A percentile compares a stretch with the other conserved stretches of the same genome.
phyloP scores from a whole-genome alignment of 2,113 vertebrate genomes.

The Pollachius pollachius region DNA sequence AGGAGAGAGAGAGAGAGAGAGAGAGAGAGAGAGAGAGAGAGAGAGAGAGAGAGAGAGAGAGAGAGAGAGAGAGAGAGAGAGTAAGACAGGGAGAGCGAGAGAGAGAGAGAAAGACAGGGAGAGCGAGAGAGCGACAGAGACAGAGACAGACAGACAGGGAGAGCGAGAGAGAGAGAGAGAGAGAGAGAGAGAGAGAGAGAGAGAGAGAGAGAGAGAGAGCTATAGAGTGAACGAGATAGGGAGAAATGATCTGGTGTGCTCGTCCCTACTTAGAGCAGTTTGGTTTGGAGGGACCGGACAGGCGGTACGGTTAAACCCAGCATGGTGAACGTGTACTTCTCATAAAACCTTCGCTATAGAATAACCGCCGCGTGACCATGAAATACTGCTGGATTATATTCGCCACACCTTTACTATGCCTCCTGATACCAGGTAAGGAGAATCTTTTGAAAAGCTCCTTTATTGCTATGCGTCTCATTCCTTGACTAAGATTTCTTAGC shows the following conservation, averaged over 20 bases:
- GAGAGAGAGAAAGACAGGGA: too few relatives aligned
- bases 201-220: constrained; percentile 3
- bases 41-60: too few relatives aligned
- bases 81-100: too few relatives aligned
- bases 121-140: too few relatives aligned
- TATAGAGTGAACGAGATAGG: constrained; percentile 25
- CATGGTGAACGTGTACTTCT: too few relatives aligned
- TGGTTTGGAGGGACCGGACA: constrained; percentile 29
- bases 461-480: neutral
- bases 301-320: constrained; percentile 8
- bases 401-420: constrained; percentile 32
- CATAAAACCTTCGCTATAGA: neutral
- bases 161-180: constrained; percentile 49
- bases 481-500: neutral
- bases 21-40: neutral
- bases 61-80: too few relatives aligned
- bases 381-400: constrained; percentile 38
- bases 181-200: neutral
- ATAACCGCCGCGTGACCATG: constrained; percentile 40
- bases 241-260: too few relatives aligned
- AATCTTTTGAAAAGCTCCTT: neutral
- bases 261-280: neutral
- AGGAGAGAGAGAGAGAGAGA: neutral
- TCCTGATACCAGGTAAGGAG: constrained; percentile 52
- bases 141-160: neutral